These are phyloP conservation scores for Microplitis mediator DNA, from an alignment of 1,140 invertebrate genomes.

Conservation along the genomic window DNA sequence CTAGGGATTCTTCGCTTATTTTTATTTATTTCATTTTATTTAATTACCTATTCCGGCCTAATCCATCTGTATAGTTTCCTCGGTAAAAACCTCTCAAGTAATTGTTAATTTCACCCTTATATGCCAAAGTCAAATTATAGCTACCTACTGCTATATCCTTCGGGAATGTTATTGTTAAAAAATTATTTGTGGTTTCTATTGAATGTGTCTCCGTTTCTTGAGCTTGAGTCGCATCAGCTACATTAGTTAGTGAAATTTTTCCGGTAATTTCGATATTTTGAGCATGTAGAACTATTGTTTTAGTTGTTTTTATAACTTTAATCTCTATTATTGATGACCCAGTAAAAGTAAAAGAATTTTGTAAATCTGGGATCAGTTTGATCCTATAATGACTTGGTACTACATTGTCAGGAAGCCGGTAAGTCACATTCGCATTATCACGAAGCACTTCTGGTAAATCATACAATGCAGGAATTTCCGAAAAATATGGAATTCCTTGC, in stretches of 20 bases:
- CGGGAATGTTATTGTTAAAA: background rate
- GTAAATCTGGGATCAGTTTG: constrained; percentile 24
- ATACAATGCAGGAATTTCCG: background rate
- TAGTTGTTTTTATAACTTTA: background rate
- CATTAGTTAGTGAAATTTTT: background rate
- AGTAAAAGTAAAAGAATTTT: constrained; percentile 32
- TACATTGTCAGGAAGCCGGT: constrained; percentile 66
- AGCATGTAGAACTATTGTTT: constrained; percentile 37
- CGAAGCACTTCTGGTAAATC: background rate
- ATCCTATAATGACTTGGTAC: constrained; percentile 47
- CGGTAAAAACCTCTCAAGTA: constrained; percentile 36
- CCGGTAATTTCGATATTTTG: constrained; percentile 22
- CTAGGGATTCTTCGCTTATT: no score
- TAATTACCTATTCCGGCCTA: constrained; percentile 28
- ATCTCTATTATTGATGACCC: constrained; percentile 33
- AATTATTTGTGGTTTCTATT: background rate
- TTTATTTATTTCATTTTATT: background rate
- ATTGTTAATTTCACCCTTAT: constrained; percentile 27
- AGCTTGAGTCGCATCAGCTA: background rate
- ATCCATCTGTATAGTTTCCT: constrained; percentile 32
- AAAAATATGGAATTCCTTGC: background rate
- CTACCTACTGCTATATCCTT: background rate
- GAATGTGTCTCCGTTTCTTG: background rate
- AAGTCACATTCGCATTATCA: constrained; percentile 23
- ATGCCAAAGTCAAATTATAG: constrained; percentile 30